phyloP scores from a whole-genome alignment of 2,113 vertebrate species.

The Rhodinocichla rosea region DNA sequence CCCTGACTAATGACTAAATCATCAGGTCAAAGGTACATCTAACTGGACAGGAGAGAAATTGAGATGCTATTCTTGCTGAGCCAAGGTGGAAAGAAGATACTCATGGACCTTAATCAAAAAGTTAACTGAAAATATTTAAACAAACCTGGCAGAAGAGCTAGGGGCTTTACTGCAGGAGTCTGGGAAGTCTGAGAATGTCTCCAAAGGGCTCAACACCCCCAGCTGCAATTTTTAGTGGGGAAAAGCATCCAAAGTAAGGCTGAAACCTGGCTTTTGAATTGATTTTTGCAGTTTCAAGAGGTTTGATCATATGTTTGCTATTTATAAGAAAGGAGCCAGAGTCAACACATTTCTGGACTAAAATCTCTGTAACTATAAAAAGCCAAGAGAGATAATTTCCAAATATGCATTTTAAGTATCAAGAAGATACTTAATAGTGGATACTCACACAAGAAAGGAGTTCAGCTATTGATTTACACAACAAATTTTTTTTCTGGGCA shows the following conservation, averaged over 20 bases:
- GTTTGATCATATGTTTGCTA: neutral
- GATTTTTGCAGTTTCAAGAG: neutral
- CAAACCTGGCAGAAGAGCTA: neutral
- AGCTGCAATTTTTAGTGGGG: neutral
- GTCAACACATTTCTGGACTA: neutral
- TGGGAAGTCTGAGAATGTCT: neutral
- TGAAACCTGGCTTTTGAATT: neutral
- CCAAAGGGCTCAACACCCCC: neutral
- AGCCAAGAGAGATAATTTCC: neutral
- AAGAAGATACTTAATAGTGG: neutral
- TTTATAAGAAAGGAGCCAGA: neutral
- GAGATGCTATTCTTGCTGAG: conserved; percentile 16
- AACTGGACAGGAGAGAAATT: neutral
- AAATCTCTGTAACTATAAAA: neutral
- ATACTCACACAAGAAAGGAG: neutral
- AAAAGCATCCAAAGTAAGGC: neutral
- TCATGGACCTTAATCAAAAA: conserved; percentile 14
- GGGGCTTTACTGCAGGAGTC: neutral
- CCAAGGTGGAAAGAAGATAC: conserved; percentile 1
- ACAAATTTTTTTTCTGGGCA: neutral
- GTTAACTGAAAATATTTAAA: neutral
- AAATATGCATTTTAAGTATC: neutral
- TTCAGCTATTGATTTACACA: neutral
- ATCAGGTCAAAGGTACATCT: neutral
- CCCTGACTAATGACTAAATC: neutral